A percentile compares a stretch with the other conserved stretches of the same genome.
Conservation (phyloP, 2,797 vertebrate genomes). For the Etheostoma nigrum region DNA sequence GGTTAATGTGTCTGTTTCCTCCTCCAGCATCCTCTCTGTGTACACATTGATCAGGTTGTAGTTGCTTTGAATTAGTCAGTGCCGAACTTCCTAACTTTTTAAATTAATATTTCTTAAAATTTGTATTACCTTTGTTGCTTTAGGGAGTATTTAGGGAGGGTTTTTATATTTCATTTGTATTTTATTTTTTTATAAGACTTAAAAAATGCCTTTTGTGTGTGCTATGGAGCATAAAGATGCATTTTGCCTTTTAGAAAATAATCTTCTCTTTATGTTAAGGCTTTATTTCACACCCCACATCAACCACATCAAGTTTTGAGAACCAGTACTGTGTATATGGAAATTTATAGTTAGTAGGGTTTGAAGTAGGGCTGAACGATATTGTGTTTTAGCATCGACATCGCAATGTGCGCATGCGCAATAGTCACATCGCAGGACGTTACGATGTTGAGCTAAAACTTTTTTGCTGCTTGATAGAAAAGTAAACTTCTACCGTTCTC, state of each 20-base stretch:
- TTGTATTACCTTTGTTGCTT: too few relatives aligned
- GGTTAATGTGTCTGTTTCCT: constrained; percentile 58
- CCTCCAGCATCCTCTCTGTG: constrained; percentile 4
- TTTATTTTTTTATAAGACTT: background rate
- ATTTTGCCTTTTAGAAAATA: background rate
- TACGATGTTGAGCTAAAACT: too few relatives aligned
- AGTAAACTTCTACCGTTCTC: too few relatives aligned
- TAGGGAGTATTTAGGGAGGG: too few relatives aligned
- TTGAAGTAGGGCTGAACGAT: background rate
- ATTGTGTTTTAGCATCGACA: too few relatives aligned
- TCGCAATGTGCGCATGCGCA: too few relatives aligned
- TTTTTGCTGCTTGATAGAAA: too few relatives aligned
- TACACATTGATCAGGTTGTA: constrained; percentile 33
- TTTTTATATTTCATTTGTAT: too few relatives aligned
- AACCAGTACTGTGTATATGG: background rate
- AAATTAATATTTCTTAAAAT: too few relatives aligned
- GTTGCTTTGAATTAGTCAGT: background rate
- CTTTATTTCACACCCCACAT: background rate
- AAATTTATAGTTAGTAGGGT: background rate
- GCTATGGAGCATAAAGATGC: background rate
- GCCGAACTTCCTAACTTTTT: background rate
- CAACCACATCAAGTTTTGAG: background rate
- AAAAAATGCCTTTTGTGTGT: background rate
- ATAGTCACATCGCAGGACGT: too few relatives aligned
- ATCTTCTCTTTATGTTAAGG: background rate